These are phyloP conservation scores for Helarctos malayanus DNA, from an alignment of 2,797 vertebrate species.

Conservation along the genomic window DNA sequence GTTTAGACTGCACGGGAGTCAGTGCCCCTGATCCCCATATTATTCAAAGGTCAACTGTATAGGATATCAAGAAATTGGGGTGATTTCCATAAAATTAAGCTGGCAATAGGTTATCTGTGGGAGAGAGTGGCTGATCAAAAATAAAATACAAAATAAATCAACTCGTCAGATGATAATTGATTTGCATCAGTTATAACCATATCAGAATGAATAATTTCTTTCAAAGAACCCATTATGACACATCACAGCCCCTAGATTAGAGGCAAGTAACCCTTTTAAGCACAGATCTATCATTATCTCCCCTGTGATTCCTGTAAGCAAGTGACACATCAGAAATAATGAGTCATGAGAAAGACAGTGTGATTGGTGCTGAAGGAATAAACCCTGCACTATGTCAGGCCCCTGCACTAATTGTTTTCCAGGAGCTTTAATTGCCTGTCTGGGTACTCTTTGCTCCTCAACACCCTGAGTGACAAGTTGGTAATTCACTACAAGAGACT, in stretches of 20 bases:
- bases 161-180: slow-evolving; percentile 56
- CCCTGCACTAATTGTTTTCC: not conserved
- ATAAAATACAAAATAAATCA: slow-evolving; percentile 65
- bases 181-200: slow-evolving; percentile 19
- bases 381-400: not conserved
- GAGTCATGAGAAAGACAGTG: slow-evolving; percentile 57
- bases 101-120: not conserved
- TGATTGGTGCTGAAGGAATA: not conserved
- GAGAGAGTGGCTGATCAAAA: not conserved
- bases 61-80: not conserved
- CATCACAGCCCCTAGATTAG: slow-evolving; percentile 35
- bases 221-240: slow-evolving; percentile 74
- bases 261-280: slow-evolving; percentile 8
- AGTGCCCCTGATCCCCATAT: not conserved
- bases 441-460: not conserved
- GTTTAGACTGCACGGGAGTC: not conserved
- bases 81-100: slow-evolving; percentile 53
- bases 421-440: slow-evolving; percentile 48
- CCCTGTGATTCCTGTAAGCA: slow-evolving; percentile 57
- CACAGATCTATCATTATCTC: slow-evolving; percentile 39
- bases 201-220: slow-evolving; percentile 56
- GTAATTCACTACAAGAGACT: slow-evolving; percentile 6
- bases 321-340: slow-evolving; percentile 70
- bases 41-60: not conserved
- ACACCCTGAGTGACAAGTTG: not conserved